Base-by-base conservation (phyloP, 2,888 invertebrate species). In the Liopterus haemorrhoidalis region DNA sequence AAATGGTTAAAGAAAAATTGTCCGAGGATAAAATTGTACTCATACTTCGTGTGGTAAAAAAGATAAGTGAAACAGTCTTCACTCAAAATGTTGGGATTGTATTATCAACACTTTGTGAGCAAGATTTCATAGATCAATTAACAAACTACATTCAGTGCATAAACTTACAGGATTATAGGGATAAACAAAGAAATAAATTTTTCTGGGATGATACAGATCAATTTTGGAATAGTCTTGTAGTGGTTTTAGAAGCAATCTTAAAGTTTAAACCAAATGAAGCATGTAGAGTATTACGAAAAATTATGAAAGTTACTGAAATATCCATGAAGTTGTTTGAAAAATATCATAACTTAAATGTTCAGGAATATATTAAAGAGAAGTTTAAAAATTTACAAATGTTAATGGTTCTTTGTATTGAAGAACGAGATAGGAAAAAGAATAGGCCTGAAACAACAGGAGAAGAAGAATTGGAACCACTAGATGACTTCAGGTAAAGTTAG, bases 1-100 rank as follows among this genome's bases (percentile, higher is more conserved):
- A 68, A 35, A 63, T 73, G 6, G 57, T 73, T 12, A 65, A 70
- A 20, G 58, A 59, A 5, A 66, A 71, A 41, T 52, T 74, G 5
- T 70, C 69, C 58, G 68, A 68, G 20, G 74, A 75, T 54, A 69
- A 66, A 52, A 65, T 73, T 48, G 69, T 73, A 40, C 57, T 75
- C 44, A 67, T 75, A 14, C 63, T 72, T 1, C 69, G 63, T 61
- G 62, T 73, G 54, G 52, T 74, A 38, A 62, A 65, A 4, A 67
- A 65, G 41, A 55, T 73, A 11, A 72, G 70, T 67, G 32, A 59
- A 57, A 53, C 54, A 11, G 30, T 48, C n/a, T 59, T 59, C 30
- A 24, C 28, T 27, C 46, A 48, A n/a, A 49, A 49, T 6, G 57
- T 55, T 48, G 48, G 44, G 19, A 39, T 46, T 22, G 37, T 59